Percentiles rank a stretch among this genome's conserved stretches.
These are phyloP conservation scores for Podotricha telesiphe DNA, from an alignment of 2,888 invertebrate species.

Conservation along the genomic window DNA sequence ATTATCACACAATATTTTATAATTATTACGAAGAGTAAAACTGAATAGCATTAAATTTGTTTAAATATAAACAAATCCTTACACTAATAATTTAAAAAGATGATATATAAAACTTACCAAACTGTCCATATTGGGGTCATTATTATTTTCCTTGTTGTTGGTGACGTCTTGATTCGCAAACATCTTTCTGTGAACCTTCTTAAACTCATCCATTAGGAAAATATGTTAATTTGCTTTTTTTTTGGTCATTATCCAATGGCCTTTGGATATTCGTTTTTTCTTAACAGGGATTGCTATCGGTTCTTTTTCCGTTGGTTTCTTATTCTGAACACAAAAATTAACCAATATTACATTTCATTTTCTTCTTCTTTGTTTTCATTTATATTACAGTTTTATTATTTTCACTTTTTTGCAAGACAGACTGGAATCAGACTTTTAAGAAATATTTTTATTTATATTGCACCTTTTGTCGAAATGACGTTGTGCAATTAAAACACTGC, in stretches of 20 bases:
- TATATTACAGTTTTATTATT: too few relatives aligned
- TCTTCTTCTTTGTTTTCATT: too few relatives aligned
- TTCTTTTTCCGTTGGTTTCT: conserved; percentile 61
- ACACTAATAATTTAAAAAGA: too few relatives aligned
- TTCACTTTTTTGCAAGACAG: too few relatives aligned
- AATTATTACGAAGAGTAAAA: too few relatives aligned
- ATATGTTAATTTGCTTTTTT: conserved; percentile 88
- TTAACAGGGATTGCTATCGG: conserved; percentile 56
- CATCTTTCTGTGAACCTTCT: conserved; percentile 94
- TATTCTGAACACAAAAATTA: conserved; percentile 57
- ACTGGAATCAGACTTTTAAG: too few relatives aligned
- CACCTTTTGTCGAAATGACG: too few relatives aligned
- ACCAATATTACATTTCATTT: neutral
- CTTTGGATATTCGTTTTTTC: conserved; percentile 65
- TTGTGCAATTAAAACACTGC: too few relatives aligned
- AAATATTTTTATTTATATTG: too few relatives aligned
- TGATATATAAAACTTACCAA: conserved; percentile 55
- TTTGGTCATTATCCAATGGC: conserved; percentile 84
- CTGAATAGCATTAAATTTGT: too few relatives aligned
- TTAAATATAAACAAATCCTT: too few relatives aligned
- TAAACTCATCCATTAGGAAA: conserved; percentile 94
- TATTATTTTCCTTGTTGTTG: conserved; percentile 44
- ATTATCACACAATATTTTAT: too few relatives aligned
- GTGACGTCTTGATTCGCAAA: conserved; percentile 81
- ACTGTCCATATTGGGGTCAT: conserved; percentile 48